These are phyloP conservation scores for Platerodrilus igneus DNA, from an alignment of 2,888 invertebrate species.

Conservation along the genomic window DNA sequence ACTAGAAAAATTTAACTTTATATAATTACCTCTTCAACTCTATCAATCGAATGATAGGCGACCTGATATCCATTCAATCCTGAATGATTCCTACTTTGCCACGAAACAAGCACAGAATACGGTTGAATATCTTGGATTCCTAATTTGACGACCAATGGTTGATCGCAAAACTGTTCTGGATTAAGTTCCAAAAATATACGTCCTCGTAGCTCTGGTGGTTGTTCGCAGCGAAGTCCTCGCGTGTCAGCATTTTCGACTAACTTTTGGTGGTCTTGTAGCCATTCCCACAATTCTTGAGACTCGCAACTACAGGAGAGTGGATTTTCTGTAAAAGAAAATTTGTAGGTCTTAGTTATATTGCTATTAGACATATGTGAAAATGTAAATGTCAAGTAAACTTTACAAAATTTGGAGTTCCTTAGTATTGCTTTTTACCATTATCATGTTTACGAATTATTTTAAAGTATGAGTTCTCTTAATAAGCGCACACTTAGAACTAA, in stretches of 20 bases:
- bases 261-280: conserved; percentile 85
- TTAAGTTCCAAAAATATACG: conserved; percentile 70
- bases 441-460: no score
- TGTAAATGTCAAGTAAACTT: no score
- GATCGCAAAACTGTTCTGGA: conserved; percentile 78
- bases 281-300: conserved; percentile 86
- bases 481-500: no score
- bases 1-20: not conserved
- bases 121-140: conserved; percentile 86
- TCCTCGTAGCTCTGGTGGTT: conserved; percentile 76
- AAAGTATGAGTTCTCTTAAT: no score
- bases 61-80: conserved; percentile 81
- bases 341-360: no score
- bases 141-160: conserved; percentile 75
- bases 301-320: conserved; percentile 87
- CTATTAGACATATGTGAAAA: no score
- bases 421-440: no score
- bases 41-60: conserved; percentile 70
- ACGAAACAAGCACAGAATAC: conserved; percentile 79
- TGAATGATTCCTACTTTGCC: conserved; percentile 85
- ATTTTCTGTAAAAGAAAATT: conserved; percentile 61
- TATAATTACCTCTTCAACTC: conserved; percentile 52
- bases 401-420: no score
- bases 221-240: conserved; percentile 66
- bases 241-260: conserved; percentile 48